phyloP scores from a whole-genome alignment of 1,140 invertebrate genomes.

The Lethocerus indicus region DNA sequence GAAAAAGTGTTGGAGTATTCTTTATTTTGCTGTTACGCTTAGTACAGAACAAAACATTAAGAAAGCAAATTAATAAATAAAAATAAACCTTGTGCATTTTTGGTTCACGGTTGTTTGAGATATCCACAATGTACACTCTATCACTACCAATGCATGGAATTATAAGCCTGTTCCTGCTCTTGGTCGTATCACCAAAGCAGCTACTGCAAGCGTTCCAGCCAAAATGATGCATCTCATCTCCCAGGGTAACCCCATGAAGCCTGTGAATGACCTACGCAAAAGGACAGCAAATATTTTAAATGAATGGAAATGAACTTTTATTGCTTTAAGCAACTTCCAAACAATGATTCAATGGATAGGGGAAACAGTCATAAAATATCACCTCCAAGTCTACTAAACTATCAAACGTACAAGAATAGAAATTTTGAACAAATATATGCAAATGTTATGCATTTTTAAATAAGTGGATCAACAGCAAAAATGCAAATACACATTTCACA shows the following conservation, averaged over 20 bases:
- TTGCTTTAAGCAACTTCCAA: background rate
- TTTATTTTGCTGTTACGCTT: no score
- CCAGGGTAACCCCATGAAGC: constrained; percentile 51
- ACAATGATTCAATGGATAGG: background rate
- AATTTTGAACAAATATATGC: background rate
- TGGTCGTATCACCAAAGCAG: constrained; percentile 46
- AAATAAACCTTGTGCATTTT: constrained; percentile 38
- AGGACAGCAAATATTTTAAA: background rate
- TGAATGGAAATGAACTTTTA: background rate
- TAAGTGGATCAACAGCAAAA: no score
- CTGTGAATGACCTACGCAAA: constrained; percentile 67
- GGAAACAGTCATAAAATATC: constrained; percentile 7
- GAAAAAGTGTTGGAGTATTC: no score
- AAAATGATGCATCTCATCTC: constrained; percentile 86
- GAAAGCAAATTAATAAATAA: background rate
- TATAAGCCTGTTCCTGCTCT: constrained; percentile 59
- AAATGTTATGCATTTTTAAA: background rate
- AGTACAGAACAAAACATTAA: no score
- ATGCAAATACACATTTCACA: no score
- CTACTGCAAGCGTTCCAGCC: constrained; percentile 95
- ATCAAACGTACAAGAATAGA: background rate
- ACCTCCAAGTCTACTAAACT: background rate
- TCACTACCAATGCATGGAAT: constrained; percentile 67
- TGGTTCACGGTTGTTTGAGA: constrained; percentile 47
- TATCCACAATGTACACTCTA: constrained; percentile 75